Conservation (phyloP, 2,888 invertebrate genomes). For the Furcula furcula region DNA sequence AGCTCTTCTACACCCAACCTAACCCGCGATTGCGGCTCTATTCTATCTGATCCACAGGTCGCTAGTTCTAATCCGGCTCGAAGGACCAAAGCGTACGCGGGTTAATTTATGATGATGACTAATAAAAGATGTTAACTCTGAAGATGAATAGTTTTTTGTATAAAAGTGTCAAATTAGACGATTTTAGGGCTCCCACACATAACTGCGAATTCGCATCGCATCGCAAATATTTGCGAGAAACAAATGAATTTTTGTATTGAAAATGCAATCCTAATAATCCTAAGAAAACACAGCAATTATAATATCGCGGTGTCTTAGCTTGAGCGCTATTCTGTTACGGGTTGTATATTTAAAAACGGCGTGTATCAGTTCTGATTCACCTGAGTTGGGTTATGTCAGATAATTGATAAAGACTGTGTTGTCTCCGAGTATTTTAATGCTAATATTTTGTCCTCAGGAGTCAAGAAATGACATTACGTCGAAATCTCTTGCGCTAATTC, state of each 20-base stretch:
- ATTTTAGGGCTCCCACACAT: too few relatives aligned
- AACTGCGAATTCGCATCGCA: too few relatives aligned
- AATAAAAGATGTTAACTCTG: too few relatives aligned
- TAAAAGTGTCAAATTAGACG: too few relatives aligned
- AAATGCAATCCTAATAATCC: background rate
- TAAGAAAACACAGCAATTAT: background rate
- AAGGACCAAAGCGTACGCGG: background rate
- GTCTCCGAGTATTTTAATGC: too few relatives aligned
- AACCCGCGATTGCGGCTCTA: background rate
- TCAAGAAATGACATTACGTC: constrained; percentile 49
- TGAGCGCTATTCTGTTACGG: background rate
- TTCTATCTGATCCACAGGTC: too few relatives aligned
- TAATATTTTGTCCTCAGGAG: constrained; percentile 47
- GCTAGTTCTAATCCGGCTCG: too few relatives aligned
- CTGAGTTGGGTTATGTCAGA: too few relatives aligned
- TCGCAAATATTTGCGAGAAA: too few relatives aligned
- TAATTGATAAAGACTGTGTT: too few relatives aligned
- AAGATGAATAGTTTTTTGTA: background rate
- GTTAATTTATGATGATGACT: background rate
- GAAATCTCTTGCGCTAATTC: constrained; percentile 46
- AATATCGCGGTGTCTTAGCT: background rate
- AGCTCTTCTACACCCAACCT: background rate
- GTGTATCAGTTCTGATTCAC: background rate
- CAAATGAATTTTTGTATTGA: too few relatives aligned
- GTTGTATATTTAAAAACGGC: too few relatives aligned